phyloP scores from a whole-genome alignment of 2,797 vertebrate genomes.

The Pteropus rufus region DNA sequence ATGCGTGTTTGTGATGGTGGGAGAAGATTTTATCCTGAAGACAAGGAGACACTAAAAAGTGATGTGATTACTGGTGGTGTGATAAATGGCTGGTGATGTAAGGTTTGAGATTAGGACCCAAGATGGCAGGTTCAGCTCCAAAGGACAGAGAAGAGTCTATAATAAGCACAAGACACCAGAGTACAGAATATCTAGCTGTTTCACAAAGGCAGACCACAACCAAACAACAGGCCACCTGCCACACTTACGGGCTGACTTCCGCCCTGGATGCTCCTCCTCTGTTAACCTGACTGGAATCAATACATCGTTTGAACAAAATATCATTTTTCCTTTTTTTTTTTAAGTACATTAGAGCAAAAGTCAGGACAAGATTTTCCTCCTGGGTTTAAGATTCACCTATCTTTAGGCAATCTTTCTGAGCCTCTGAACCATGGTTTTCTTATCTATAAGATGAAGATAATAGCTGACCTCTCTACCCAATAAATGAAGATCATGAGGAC shows the following conservation, averaged over 20 bases:
- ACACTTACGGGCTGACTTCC: fast-evolving
- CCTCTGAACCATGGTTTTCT: not conserved
- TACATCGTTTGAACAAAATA: not conserved
- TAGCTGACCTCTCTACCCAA: not conserved
- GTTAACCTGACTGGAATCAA: not conserved
- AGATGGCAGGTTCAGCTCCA: not conserved
- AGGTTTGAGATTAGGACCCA: not conserved
- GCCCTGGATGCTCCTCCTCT: not conserved
- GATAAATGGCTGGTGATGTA: not conserved
- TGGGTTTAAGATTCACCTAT: not conserved
- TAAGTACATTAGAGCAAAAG: not conserved
- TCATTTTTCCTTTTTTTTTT: not conserved
- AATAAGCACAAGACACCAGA: not conserved
- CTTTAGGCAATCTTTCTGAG: not conserved
- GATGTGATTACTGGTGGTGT: not conserved
- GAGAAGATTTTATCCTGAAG: not conserved
- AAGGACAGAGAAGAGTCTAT: not conserved
- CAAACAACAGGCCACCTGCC: not conserved
- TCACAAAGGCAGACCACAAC: not conserved
- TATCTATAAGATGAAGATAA: not conserved
- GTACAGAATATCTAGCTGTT: not conserved
- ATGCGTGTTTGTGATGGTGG: too few species aligned
- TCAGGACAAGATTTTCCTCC: not conserved
- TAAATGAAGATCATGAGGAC: not conserved
- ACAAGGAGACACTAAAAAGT: not conserved